Evolutionary conservation across 2,797 vertebrate genomes (phyloP).

Genomic region (Anguilla megastoma): DNA sequence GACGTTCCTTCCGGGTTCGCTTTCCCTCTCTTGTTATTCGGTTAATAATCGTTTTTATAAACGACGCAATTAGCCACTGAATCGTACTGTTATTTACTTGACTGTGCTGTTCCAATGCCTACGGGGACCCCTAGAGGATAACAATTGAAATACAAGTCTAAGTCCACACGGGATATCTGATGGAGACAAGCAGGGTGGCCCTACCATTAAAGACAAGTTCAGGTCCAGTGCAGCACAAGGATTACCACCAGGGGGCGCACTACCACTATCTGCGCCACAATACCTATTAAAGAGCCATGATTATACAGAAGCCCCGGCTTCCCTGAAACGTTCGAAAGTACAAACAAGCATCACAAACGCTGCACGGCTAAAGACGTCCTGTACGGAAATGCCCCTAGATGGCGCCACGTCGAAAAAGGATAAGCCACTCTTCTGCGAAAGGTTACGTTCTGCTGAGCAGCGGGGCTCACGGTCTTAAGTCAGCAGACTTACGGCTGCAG

Average conservation of each 20-base stretch:
- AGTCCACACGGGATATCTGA: slow-evolving; percentile 27
- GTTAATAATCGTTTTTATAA: too few relatives aligned
- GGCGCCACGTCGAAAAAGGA: slow-evolving; percentile 40
- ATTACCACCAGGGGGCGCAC: slow-evolving; percentile 20
- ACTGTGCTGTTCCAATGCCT: too few relatives aligned
- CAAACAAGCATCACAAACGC: neutral
- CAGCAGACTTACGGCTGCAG: neutral
- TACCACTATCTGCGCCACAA: slow-evolving; percentile 17
- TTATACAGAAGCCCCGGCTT: slow-evolving; percentile 3
- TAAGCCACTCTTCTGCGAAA: slow-evolving; percentile 41
- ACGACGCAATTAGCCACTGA: too few relatives aligned
- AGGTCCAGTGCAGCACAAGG: neutral
- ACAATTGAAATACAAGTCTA: neutral
- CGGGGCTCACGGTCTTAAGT: neutral
- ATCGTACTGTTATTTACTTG: too few relatives aligned
- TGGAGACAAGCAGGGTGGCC: neutral
- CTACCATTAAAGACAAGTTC: slow-evolving; percentile 24
- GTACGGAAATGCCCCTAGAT: slow-evolving; percentile 52
- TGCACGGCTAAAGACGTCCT: slow-evolving; percentile 22
- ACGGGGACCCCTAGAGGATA: too few relatives aligned
- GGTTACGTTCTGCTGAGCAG: neutral
- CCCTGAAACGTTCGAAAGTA: neutral
- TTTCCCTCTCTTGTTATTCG: too few relatives aligned
- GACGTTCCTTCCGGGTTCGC: too few relatives aligned
- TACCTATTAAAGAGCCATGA: slow-evolving; percentile 14